These are phyloP conservation scores for Chlorops oryzae DNA, from an alignment of 1,140 invertebrate genomes.

Conservation along the genomic window DNA sequence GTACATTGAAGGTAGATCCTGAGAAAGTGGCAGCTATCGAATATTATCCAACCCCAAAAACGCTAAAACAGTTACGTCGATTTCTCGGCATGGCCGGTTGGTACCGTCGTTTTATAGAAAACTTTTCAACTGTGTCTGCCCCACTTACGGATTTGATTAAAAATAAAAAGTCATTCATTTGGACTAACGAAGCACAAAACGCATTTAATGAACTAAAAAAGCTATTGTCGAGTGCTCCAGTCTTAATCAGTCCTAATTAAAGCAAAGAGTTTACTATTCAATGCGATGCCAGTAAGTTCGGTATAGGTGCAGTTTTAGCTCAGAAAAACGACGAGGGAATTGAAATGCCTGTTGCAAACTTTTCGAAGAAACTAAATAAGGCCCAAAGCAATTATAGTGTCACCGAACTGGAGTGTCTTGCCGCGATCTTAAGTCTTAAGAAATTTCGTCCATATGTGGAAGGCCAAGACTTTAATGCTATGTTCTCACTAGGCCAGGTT, in stretches of 20 bases:
- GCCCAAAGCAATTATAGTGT: slow-evolving; percentile 20
- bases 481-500: too few relatives aligned
- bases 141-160: slow-evolving; percentile 26
- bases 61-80: slow-evolving; percentile 12
- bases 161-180: slow-evolving; percentile 6
- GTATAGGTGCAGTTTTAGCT: slow-evolving; percentile 25
- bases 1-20: slow-evolving; percentile 13
- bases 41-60: slow-evolving; percentile 16
- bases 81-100: slow-evolving; percentile 32
- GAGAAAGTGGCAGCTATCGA: slow-evolving; percentile 12
- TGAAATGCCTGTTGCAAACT: slow-evolving; percentile 14
- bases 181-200: slow-evolving; percentile 1
- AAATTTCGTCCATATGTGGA: slow-evolving; percentile 48
- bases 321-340: slow-evolving; percentile 30
- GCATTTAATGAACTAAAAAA: slow-evolving; percentile 20
- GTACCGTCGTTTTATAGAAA: slow-evolving; percentile 40
- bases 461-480: slow-evolving; percentile 39
- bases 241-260: slow-evolving; percentile 25
- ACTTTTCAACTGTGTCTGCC: slow-evolving; percentile 29
- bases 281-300: slow-evolving; percentile 10
- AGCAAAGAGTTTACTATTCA: slow-evolving; percentile 14
- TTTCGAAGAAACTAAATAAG: slow-evolving; percentile 14
- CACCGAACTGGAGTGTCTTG: slow-evolving; percentile 48
- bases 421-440: slow-evolving; percentile 43
- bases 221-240: slow-evolving; percentile 13